Percentiles rank a stretch among this genome's conserved stretches.
Evolutionary conservation across 2,888 invertebrate genomes (phyloP).

Genomic region (Acronicta alni): DNA sequence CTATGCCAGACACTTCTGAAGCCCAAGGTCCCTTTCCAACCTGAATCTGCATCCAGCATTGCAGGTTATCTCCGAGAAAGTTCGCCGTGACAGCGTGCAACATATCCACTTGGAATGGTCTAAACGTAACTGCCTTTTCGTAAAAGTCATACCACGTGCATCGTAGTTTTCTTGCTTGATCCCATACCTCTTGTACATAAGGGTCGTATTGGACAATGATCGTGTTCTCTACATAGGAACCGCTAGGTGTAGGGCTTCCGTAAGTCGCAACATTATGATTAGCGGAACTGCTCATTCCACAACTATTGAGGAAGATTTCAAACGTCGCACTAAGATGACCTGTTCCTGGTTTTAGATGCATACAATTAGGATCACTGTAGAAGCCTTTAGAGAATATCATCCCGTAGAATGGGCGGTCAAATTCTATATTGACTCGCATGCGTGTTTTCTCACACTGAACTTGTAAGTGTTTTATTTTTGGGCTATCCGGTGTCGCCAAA

Average conservation of each 20-base stretch:
- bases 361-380: constrained; percentile 97
- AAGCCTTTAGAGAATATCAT: constrained; percentile 99
- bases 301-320: constrained; percentile 97
- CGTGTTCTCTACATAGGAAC: constrained; percentile 98
- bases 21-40: constrained; percentile 99
- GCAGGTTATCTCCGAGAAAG: constrained; percentile 98
- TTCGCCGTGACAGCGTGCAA: constrained; percentile 98
- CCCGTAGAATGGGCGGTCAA: constrained; percentile 98
- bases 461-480: constrained; percentile 97
- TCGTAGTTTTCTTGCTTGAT: constrained; percentile 96
- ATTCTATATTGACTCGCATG: constrained; percentile 98
- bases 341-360: constrained; percentile 96
- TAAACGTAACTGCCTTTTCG: constrained; percentile 97
- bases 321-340: constrained; percentile 97
- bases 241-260: constrained; percentile 96
- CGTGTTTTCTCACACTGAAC: constrained; percentile 98
- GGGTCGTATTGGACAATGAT: constrained; percentile 98
- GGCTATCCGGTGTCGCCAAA: constrained; percentile 95
- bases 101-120: constrained; percentile 99
- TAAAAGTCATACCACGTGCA: constrained; percentile 99
- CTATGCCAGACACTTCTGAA: constrained; percentile 98
- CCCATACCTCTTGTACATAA: constrained; percentile 98
- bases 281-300: constrained; percentile 98
- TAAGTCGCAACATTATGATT: constrained; percentile 95
- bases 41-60: constrained; percentile 99